These are phyloP conservation scores for Glaucopsyche alexis DNA, from an alignment of 2,888 invertebrate species.

Conservation along the genomic window DNA sequence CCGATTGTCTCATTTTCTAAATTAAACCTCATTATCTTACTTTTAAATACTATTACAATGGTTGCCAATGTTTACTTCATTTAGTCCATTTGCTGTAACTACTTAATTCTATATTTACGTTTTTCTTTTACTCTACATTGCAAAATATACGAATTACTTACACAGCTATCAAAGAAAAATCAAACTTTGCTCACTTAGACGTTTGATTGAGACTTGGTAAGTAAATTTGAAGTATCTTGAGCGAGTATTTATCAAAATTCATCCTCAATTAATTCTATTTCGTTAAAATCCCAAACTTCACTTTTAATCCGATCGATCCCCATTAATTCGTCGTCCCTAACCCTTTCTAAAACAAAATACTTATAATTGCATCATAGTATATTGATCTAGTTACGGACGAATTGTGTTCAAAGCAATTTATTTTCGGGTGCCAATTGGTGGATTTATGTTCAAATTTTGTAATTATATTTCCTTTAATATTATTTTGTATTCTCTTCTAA, in stretches of 20 bases:
- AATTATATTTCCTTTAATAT: constrained; percentile 25
- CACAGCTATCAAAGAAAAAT: constrained; percentile 18
- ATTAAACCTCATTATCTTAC: constrained; percentile 2
- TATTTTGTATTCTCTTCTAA: neutral
- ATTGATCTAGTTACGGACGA: constrained; percentile 62
- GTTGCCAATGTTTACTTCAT: neutral
- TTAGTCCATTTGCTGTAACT: neutral
- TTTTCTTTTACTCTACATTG: neutral
- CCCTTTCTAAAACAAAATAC: constrained; percentile 59
- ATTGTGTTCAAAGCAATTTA: constrained; percentile 41
- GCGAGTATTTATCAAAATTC: constrained; percentile 50
- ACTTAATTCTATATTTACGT: neutral
- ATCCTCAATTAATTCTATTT: constrained; percentile 70
- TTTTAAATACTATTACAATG: constrained; percentile 4
- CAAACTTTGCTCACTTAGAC: constrained; percentile 7
- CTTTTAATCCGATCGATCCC: constrained; percentile 71
- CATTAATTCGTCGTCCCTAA: constrained; percentile 48
- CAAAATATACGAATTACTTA: neutral
- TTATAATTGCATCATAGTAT: constrained; percentile 67
- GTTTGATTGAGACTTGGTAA: constrained; percentile 37
- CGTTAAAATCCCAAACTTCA: constrained; percentile 64
- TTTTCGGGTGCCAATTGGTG: constrained; percentile 39
- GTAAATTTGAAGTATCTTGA: constrained; percentile 40
- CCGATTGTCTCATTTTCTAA: constrained; percentile 17
- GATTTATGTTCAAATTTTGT: constrained; percentile 35